Evolutionary conservation across 2,797 vertebrate species (phyloP).

Genomic region (Sebastes itinus): DNA sequence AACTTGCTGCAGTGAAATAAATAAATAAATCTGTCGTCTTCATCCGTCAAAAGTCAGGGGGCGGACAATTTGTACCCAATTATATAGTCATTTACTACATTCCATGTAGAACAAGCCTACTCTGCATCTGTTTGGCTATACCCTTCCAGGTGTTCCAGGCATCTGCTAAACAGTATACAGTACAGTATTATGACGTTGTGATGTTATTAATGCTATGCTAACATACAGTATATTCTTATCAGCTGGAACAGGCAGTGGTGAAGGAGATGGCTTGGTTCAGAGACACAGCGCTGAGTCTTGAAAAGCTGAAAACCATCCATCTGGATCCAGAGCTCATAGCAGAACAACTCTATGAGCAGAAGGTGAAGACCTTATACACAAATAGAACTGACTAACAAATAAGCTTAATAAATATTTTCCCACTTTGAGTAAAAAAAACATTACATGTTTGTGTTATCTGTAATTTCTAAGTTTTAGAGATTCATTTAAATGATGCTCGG

Average conservation of each 20-base stretch:
- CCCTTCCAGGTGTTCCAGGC: neutral
- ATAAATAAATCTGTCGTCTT: too few relatives aligned
- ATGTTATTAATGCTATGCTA: neutral
- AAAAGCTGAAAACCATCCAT: constrained; percentile 76
- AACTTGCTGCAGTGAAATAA: too few relatives aligned
- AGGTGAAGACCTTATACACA: constrained; percentile 73
- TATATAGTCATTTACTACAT: too few relatives aligned
- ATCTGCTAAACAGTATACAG: neutral
- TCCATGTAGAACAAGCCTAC: too few relatives aligned
- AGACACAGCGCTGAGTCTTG: constrained; percentile 74
- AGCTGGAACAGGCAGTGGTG: constrained; percentile 87
- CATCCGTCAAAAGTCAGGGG: too few relatives aligned
- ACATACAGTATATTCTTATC: constrained; percentile 9
- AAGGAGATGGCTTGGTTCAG: constrained; percentile 81
- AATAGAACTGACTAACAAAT: neutral
- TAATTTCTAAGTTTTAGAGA: neutral
- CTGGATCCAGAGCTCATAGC: constrained; percentile 79
- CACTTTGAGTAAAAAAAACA: neutral
- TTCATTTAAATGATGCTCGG: neutral
- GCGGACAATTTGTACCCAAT: too few relatives aligned
- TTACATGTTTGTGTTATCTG: neutral
- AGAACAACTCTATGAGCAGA: constrained; percentile 86
- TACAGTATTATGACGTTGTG: neutral
- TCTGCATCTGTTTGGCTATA: neutral
- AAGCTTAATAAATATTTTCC: neutral